These are phyloP conservation scores for Zonitis immaculata DNA, from an alignment of 2,888 invertebrate genomes.

Conservation along the genomic window DNA sequence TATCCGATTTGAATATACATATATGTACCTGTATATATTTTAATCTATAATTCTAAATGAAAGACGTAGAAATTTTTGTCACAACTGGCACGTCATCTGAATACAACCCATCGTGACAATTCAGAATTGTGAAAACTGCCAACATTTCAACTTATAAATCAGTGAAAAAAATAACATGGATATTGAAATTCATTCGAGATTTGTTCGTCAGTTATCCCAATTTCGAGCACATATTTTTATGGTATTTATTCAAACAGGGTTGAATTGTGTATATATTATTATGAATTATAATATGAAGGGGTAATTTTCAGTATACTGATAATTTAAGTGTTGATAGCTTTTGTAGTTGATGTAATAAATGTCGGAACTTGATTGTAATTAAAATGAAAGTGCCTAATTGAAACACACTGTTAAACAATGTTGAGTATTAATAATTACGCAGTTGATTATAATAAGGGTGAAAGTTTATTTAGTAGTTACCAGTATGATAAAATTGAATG, in stretches of 20 bases:
- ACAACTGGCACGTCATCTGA: neutral
- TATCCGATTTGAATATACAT: too few species aligned
- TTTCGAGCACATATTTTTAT: too few species aligned
- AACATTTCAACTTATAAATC: neutral
- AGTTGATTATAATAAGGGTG: constrained; percentile 4
- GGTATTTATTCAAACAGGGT: too few species aligned
- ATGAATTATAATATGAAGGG: too few species aligned
- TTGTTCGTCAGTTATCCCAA: too few species aligned
- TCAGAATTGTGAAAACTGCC: neutral
- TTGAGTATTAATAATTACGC: constrained; percentile 2
- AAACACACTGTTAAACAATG: neutral
- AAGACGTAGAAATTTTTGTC: neutral
- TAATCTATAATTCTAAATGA: too few species aligned
- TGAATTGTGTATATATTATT: too few species aligned
- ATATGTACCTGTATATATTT: too few species aligned
- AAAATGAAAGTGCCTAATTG: constrained; percentile 3
- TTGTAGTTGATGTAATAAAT: constrained; percentile 1
- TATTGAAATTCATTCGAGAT: neutral
- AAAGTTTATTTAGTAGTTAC: constrained; percentile 1
- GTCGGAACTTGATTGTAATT: constrained; percentile 2
- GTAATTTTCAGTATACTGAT: neutral
- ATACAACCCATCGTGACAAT: neutral
- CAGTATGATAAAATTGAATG: neutral
- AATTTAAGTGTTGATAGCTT: neutral
- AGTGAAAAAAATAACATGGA: too few species aligned